Percentiles rank a stretch among this genome's conserved stretches.
These are phyloP conservation scores for Nemoura dubitans DNA, from an alignment of 2,888 invertebrate genomes.

Conservation along the genomic window DNA sequence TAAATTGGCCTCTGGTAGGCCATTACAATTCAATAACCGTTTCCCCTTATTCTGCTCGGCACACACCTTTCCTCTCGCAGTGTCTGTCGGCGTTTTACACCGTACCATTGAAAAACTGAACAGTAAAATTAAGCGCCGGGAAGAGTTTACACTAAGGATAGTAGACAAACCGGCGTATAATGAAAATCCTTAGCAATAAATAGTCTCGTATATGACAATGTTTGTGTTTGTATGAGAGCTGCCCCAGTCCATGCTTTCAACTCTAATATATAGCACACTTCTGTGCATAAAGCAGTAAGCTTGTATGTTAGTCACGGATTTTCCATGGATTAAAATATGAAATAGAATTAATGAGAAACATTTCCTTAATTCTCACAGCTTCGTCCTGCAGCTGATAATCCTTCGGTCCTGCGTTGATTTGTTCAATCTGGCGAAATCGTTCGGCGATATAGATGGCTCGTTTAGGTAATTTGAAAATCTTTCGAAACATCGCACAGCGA, in stretches of 20 bases:
- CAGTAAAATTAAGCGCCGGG: neutral
- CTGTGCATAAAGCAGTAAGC: slow-evolving; percentile 30
- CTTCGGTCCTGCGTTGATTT: neutral
- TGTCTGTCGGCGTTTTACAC: neutral
- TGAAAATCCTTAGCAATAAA: slow-evolving; percentile 31
- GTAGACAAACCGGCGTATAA: slow-evolving; percentile 7
- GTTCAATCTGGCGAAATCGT: neutral
- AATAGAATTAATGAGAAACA: slow-evolving; percentile 30
- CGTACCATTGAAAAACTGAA: neutral
- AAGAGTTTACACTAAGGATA: slow-evolving; percentile 23
- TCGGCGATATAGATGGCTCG: slow-evolving; percentile 21
- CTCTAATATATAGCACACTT: slow-evolving; percentile 1
- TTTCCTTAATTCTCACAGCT: slow-evolving; percentile 3
- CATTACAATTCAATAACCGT: neutral
- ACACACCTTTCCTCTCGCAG: neutral
- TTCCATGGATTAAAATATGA: slow-evolving; percentile 29
- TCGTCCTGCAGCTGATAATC: neutral
- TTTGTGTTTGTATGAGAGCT: neutral
- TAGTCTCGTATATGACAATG: neutral
- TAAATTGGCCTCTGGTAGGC: neutral
- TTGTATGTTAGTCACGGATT: slow-evolving; percentile 27
- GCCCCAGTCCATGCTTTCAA: neutral
- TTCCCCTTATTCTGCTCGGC: neutral
- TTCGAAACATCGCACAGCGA: slow-evolving; percentile 19
- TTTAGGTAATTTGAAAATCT: neutral